phyloP scores from a whole-genome alignment of 2,888 invertebrate genomes.

The Dolichopus griseipennis region DNA sequence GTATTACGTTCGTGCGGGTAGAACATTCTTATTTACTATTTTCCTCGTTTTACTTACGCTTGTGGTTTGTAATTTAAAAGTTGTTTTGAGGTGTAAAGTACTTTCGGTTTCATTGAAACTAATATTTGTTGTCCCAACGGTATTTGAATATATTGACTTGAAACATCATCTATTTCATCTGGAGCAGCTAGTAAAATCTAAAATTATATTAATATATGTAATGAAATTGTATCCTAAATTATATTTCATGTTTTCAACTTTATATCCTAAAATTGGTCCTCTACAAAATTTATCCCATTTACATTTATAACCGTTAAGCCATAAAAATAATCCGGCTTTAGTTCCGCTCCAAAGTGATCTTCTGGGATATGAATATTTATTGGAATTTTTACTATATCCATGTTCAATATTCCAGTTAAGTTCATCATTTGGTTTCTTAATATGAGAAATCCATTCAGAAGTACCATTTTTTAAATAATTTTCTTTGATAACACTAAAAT shows the following conservation, averaged over 20 bases:
- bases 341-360: background rate
- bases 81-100: constrained; percentile 46
- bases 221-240: background rate
- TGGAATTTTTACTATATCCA: background rate
- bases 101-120: constrained; percentile 54
- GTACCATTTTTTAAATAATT: background rate
- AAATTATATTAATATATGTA: background rate
- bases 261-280: background rate
- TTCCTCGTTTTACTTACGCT: constrained; percentile 23
- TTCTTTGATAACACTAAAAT: background rate
- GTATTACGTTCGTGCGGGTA: no score
- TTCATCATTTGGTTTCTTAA: background rate
- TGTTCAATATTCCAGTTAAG: background rate
- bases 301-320: background rate
- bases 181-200: constrained; percentile 60
- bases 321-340: background rate
- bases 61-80: constrained; percentile 49
- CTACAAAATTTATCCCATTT: background rate
- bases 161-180: constrained; percentile 57
- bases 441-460: background rate
- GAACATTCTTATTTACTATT: no score
- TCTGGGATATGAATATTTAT: background rate
- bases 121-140: constrained; percentile 60
- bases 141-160: constrained; percentile 58
- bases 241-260: background rate